Evolutionary conservation across 2,113 vertebrate genomes (phyloP).

Genomic region (Myrmecophaga tridactyla): DNA sequence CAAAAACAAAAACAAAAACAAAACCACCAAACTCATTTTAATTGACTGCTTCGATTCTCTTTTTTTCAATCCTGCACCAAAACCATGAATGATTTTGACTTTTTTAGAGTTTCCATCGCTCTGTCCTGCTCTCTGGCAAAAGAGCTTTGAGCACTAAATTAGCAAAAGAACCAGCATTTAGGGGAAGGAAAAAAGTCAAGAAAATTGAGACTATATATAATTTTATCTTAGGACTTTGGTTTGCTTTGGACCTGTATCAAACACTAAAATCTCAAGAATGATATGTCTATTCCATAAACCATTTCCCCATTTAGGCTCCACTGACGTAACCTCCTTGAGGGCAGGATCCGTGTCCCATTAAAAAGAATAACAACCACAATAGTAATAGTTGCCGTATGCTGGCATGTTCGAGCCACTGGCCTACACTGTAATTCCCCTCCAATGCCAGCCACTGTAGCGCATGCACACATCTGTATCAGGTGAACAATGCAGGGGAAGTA

Average conservation of each 20-base stretch:
- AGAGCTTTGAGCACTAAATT: background rate
- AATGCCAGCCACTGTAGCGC: rapidly evolving
- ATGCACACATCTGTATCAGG: rapidly evolving
- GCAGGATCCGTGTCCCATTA: background rate
- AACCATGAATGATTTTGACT: background rate
- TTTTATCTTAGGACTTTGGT: background rate
- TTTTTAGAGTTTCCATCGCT: background rate
- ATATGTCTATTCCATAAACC: background rate
- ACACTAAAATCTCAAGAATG: background rate
- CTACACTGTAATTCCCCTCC: no score
- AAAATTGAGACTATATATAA: background rate
- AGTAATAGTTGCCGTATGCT: background rate
- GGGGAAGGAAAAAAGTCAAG: background rate
- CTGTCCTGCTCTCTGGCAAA: background rate
- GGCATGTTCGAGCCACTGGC: background rate
- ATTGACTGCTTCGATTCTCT: background rate
- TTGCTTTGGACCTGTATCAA: background rate
- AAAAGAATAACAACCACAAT: background rate
- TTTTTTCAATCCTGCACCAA: background rate
- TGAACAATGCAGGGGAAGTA: no score
- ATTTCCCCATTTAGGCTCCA: no score
- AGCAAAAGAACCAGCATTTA: background rate
- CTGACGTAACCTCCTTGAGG: background rate
- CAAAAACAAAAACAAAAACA: background rate
- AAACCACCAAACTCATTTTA: background rate